These are phyloP conservation scores for Halichoeres trimaculatus DNA, from an alignment of 2,113 vertebrate genomes.

Conservation along the genomic window DNA sequence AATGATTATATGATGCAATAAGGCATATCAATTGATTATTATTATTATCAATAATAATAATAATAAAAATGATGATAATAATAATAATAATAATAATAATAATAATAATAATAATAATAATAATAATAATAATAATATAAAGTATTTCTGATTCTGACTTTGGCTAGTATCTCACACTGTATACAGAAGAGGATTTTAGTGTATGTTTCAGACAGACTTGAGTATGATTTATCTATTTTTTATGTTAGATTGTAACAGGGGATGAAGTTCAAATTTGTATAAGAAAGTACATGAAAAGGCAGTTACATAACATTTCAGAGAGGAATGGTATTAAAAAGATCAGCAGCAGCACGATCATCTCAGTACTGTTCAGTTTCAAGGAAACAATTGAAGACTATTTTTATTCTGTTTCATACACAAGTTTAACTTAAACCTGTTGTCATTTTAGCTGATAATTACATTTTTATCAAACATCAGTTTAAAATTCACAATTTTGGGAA, in stretches of 20 bases:
- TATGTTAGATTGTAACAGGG: background rate
- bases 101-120: too few relatives aligned
- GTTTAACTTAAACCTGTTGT: background rate
- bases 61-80: too few relatives aligned
- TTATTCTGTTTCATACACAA: slow-evolving; percentile 7
- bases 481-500: background rate
- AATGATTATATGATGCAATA: too few relatives aligned
- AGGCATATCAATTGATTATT: too few relatives aligned
- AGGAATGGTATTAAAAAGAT: background rate
- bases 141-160: too few relatives aligned
- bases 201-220: slow-evolving; percentile 8
- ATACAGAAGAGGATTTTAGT: slow-evolving; percentile 2
- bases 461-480: too few relatives aligned
- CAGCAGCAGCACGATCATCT: background rate
- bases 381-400: background rate
- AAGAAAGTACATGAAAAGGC: slow-evolving; percentile 4
- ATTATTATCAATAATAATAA: too few relatives aligned
- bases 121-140: too few relatives aligned
- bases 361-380: background rate
- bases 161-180: slow-evolving; percentile 7
- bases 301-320: background rate
- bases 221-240: background rate
- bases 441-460: too few relatives aligned
- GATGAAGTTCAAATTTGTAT: background rate
- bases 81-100: too few relatives aligned